Base-by-base conservation (phyloP, 2,797 vertebrate genomes). In the Clarias laeviceps region DNA sequence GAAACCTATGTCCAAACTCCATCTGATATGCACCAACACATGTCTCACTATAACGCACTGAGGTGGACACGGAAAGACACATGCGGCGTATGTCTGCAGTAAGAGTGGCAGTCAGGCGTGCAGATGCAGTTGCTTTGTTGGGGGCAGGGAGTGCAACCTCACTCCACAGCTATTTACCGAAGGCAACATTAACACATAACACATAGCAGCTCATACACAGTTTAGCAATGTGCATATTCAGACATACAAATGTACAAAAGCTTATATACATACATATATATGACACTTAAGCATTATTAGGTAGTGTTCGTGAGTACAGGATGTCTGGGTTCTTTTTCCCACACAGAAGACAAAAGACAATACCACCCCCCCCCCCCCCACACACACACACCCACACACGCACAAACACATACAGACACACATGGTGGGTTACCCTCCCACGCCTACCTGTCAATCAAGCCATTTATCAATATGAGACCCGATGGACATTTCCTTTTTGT, bases 111-210 rank as follows among this genome's bases (percentile, higher is more conserved):
- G 88, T 76, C 87, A 91, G 77, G 85, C 82, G 84, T 89, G 83
- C 84, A 87, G 87, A 88, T 89, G 84, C 56, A 34, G 84, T 85
- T 87, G 82, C 85, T 90, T 86, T 85, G 87, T 88, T 90, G 89
- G 87, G 88, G 89, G 88, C 85, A 90, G 89, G 88, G 87, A 86
- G 65, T 27, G 72, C 69, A 66, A 34, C 82, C 84, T 88, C 64
- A 65, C 66, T 84, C 76, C 78, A 84, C 68, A 83, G 85, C 85
- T 83, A 84, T 80, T 80, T 87, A 87, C 29, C 37, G 54, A 84
- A 76, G 54, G 66, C n/a, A 84, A 76, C 79, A 81, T 88, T 86
- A 86, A 86, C 59, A 76, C 76, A 84, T 22, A 61, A 57, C n/a
- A 62, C 73, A 69, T 62, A 80, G 59, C 64, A 54, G 66, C 68